Percentiles rank a stretch among this genome's conserved stretches.
These are phyloP conservation scores for Rhabdomys dilectus DNA, from an alignment of 2,113 vertebrate genomes.

Conservation along the genomic window DNA sequence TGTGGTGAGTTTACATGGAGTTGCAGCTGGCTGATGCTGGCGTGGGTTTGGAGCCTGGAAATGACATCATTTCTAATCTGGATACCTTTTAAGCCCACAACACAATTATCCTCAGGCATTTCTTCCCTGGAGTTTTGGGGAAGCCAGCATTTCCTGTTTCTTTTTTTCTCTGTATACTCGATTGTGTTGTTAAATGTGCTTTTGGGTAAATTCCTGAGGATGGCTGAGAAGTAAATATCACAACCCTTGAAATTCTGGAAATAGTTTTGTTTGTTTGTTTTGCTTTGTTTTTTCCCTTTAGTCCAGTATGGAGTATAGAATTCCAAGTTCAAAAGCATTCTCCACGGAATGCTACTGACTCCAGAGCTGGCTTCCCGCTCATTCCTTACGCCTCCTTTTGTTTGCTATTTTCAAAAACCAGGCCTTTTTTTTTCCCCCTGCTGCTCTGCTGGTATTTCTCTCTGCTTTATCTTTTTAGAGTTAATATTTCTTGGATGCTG, in stretches of 20 bases:
- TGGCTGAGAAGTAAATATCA: neutral
- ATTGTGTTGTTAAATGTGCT: neutral
- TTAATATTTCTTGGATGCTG: neutral
- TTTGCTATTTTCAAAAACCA: neutral
- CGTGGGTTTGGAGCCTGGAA: neutral
- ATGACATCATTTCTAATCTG: neutral
- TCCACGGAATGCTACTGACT: neutral
- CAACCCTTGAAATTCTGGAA: neutral
- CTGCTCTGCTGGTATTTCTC: neutral
- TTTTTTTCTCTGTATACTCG: neutral
- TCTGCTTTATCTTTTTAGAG: neutral
- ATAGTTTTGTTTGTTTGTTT: neutral
- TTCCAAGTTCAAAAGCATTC: constrained; percentile 31
- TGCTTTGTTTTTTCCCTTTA: neutral
- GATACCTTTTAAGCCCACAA: neutral
- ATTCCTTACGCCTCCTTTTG: neutral
- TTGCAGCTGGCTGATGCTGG: neutral
- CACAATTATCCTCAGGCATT: constrained; percentile 10
- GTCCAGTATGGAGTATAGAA: neutral
- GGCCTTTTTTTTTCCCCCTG: neutral
- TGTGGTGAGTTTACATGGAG: neutral
- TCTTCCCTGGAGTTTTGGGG: neutral
- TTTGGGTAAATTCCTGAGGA: constrained; percentile 9
- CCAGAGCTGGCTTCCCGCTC: neutral
- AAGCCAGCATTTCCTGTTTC: neutral